Evolutionary conservation across 2,888 invertebrate species (phyloP).

Genomic region (Ceramica pisi): DNA sequence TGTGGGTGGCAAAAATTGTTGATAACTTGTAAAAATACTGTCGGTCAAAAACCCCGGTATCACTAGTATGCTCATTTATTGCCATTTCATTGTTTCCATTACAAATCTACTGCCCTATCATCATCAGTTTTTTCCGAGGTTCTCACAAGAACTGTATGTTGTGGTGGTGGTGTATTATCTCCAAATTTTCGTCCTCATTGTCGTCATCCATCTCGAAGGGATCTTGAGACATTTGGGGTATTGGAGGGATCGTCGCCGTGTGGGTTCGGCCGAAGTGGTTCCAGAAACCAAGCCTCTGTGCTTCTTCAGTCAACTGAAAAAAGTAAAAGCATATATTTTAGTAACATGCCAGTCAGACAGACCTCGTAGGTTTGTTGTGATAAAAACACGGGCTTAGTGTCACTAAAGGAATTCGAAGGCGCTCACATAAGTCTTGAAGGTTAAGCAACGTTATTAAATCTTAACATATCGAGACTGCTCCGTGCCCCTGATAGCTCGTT

Average conservation of each 20-base stretch:
- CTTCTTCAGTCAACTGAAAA: slow-evolving; percentile 73
- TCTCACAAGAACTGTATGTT: slow-evolving; percentile 57
- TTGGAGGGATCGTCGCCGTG: slow-evolving; percentile 30
- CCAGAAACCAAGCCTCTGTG: slow-evolving; percentile 70
- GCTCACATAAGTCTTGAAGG: no score
- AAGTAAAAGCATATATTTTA: background rate
- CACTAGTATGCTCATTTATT: background rate
- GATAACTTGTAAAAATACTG: no score
- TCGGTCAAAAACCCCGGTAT: no score
- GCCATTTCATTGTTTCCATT: background rate
- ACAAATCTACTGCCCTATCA: background rate
- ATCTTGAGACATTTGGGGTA: background rate
- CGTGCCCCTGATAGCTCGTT: no score
- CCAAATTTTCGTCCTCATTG: slow-evolving; percentile 70
- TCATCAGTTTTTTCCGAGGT: background rate
- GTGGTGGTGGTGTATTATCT: slow-evolving; percentile 61
- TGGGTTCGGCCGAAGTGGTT: slow-evolving; percentile 73
- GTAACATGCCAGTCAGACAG: background rate
- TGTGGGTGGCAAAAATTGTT: background rate
- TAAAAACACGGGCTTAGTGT: no score
- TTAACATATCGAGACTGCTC: no score
- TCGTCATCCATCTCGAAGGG: slow-evolving; percentile 61
- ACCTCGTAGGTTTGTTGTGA: background rate
- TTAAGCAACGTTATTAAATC: no score
- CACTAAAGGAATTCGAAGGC: no score